Percentiles rank a stretch among this genome's conserved stretches.
Conservation (phyloP, 2,113 vertebrate species). For the Vombatus ursinus region DNA sequence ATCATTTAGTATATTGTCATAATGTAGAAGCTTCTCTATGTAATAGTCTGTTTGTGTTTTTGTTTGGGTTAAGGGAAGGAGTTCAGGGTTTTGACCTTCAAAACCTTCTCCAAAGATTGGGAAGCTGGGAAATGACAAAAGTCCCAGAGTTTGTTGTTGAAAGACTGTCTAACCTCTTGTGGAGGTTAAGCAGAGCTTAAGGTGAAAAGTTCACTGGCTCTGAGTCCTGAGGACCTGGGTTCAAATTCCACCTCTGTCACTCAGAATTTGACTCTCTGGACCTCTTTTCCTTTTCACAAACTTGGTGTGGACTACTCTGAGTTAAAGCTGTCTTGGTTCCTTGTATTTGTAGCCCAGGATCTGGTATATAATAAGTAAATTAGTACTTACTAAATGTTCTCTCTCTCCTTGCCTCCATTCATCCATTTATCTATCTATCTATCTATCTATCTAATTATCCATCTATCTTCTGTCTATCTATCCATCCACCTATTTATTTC, state of each 20-base stretch:
- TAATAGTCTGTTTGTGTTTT: background rate
- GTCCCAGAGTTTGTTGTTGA: background rate
- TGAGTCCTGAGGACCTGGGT: background rate
- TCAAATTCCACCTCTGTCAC: background rate
- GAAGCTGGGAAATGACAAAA: background rate
- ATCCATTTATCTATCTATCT: background rate
- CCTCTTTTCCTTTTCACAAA: background rate
- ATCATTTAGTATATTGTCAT: background rate
- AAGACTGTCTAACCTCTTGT: background rate
- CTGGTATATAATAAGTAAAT: background rate
- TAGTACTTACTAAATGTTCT: background rate
- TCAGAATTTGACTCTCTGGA: background rate
- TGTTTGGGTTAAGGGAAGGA: background rate
- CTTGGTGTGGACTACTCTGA: background rate
- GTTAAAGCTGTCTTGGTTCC: background rate
- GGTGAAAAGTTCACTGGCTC: background rate
- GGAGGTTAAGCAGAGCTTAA: background rate
- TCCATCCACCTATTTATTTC: background rate
- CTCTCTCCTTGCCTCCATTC: background rate
- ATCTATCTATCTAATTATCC: background rate
- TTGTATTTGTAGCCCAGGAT: background rate
- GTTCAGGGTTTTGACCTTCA: background rate
- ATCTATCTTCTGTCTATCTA: background rate
- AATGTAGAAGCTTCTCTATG: background rate
- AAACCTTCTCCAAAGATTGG: background rate